phyloP scores from a whole-genome alignment of 2,113 vertebrate species.

The Pongo pygmaeus region DNA sequence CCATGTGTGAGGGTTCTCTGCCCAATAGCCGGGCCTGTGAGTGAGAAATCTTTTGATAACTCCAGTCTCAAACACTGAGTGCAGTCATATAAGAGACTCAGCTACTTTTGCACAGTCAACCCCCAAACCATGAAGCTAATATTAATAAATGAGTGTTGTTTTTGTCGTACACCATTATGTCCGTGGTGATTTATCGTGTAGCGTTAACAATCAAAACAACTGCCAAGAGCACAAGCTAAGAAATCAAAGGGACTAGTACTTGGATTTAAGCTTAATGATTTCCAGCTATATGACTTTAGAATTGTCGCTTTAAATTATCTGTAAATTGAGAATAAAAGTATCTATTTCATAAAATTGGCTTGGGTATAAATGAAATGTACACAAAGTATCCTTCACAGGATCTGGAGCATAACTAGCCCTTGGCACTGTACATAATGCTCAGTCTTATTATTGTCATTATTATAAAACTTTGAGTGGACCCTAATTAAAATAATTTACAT shows the following conservation, averaged over 20 bases:
- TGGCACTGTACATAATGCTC: not conserved
- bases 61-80: not conserved
- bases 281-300: not conserved
- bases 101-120: not conserved
- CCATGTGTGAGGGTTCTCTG: not conserved
- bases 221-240: not conserved
- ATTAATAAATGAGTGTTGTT: not conserved
- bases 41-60: not conserved
- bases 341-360: not conserved
- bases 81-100: not conserved
- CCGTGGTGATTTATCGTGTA: not conserved
- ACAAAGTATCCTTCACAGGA: not conserved
- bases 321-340: not conserved
- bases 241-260: not conserved
- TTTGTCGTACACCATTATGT: not conserved
- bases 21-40: rapidly evolving
- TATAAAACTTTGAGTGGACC: not conserved
- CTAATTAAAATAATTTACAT: not conserved
- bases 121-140: not conserved
- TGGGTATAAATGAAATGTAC: not conserved
- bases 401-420: not conserved
- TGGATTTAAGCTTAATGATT: not conserved
- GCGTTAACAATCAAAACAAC: not conserved
- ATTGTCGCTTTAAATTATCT: not conserved
- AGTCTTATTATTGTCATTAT: not conserved